Percentiles rank a stretch among this genome's conserved stretches.
These are phyloP conservation scores for Drosophila rufa DNA, from an alignment of 1,140 invertebrate species.

Conservation along the genomic window DNA sequence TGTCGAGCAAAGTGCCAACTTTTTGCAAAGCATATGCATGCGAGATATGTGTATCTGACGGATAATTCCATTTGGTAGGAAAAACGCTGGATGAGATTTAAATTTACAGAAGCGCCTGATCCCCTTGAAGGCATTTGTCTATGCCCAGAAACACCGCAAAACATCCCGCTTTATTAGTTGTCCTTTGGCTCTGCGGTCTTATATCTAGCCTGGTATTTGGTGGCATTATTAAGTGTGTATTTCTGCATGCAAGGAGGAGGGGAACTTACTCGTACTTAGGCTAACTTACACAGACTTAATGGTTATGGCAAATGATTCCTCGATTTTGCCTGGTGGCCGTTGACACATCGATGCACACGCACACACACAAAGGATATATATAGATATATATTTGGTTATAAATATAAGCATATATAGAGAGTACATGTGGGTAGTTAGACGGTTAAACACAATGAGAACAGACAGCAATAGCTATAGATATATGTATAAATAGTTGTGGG, in stretches of 20 bases:
- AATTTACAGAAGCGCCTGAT: conserved; percentile 20
- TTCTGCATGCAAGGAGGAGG: conserved; percentile 52
- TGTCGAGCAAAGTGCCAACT: background rate
- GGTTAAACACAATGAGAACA: conserved; percentile 49
- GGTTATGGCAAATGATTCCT: conserved; percentile 43
- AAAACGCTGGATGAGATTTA: conserved; percentile 36
- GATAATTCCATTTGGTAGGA: conserved; percentile 30
- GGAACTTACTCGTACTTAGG: conserved; percentile 62
- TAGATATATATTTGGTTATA: conserved; percentile 31
- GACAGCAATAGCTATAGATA: conserved; percentile 26
- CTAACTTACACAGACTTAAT: conserved; percentile 68
- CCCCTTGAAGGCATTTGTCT: conserved; percentile 31
- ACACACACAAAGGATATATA: conserved; percentile 40
- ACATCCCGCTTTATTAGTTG: conserved; percentile 30
- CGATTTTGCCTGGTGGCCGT: conserved; percentile 9
- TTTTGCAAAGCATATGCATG: conserved; percentile 9
- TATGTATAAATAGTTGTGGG: background rate
- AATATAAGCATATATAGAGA: conserved; percentile 20
- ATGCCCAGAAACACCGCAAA: conserved; percentile 11
- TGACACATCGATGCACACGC: conserved; percentile 52
- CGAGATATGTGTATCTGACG: conserved; percentile 20
- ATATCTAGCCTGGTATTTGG: background rate
- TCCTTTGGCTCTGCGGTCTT: conserved; percentile 3
- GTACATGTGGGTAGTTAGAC: conserved; percentile 44
- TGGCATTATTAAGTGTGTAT: background rate